Evolutionary conservation across 2,797 vertebrate species (phyloP), one percentile per base, ranked within the genome.

Genomic region (Hyperoplus immaculatus): DNA sequence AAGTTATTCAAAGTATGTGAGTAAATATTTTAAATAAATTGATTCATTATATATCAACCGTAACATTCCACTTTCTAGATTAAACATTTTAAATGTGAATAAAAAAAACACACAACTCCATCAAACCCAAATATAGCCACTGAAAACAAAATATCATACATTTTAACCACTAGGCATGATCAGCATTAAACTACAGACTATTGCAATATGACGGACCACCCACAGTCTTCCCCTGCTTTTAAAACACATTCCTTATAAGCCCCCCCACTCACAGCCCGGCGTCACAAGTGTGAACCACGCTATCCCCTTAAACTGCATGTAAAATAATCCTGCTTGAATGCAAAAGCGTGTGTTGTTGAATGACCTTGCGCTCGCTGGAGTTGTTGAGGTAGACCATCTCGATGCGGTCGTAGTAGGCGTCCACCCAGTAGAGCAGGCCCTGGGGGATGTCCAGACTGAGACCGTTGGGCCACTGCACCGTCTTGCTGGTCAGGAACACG

Each of bases 331-430:
- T 0, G 29, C 11, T 41, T 4, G 15, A 55, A 5, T 14, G 43
- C 8, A 7, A 29, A 29, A 43, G 14, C 9, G 4, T n/a, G 21
- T 50, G 60, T 94, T 87, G 29, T 29, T 29, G 29, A 29, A 3
- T 29, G 29, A 95, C 98, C 98, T 97, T 99, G 79, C 98, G 94
- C 62, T 97, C 97, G 29, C 29, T 29, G 0, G 96, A 95, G 93
- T 91, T 97, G 8, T 99, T 97, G 65, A 99, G 96, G 75, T 97
- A 94, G 16, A 99, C 96, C 95, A 98, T 98, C 95, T 99, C 98
- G 0, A 99, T 98, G 78, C 97, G 96, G 92, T 99, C 98, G 0
- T 99, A 99, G 94, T 97, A 99, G 41, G 98, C 98, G 0, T 99
- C 98, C 84, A 98, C 97, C 98, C 98, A 99, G 94, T 99, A 99